These are phyloP conservation scores for Nebria salina DNA, from an alignment of 2,888 invertebrate genomes.

Conservation along the genomic window DNA sequence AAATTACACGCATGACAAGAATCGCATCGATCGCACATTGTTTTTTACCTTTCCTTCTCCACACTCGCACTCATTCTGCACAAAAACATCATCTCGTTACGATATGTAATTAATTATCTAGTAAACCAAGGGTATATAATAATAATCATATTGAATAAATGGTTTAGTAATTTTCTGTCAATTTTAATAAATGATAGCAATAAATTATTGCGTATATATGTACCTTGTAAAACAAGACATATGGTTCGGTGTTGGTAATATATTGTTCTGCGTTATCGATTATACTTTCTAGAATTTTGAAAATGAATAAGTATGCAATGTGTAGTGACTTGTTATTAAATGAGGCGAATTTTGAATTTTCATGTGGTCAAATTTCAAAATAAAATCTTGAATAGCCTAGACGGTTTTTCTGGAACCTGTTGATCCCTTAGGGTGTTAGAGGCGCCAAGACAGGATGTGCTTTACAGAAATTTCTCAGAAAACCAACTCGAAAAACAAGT, in stretches of 20 bases:
- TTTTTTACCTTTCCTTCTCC: background rate
- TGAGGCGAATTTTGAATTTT: no score
- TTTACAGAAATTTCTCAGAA: slow-evolving; percentile 30
- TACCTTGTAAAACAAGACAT: slow-evolving; percentile 27
- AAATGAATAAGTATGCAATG: background rate
- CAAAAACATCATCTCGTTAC: background rate
- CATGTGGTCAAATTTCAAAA: background rate
- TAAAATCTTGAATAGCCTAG: background rate
- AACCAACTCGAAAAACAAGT: slow-evolving; percentile 23
- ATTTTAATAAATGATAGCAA: slow-evolving; percentile 40
- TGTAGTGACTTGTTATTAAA: no score
- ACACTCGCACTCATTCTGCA: background rate
- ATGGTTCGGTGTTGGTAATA: slow-evolving; percentile 10
- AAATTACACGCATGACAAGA: background rate
- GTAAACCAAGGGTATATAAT: slow-evolving; percentile 28
- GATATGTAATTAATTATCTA: slow-evolving; percentile 32
- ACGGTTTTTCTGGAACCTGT: background rate
- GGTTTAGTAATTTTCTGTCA: slow-evolving; percentile 43
- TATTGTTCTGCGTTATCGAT: background rate
- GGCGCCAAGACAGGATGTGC: slow-evolving; percentile 36
- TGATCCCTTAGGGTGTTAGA: background rate
- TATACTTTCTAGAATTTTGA: background rate
- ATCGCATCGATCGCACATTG: background rate
- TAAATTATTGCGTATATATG: slow-evolving; percentile 37
- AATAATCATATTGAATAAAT: slow-evolving; percentile 41